phyloP scores from a whole-genome alignment of 1,140 invertebrate species.

The Chymomyza costata region DNA sequence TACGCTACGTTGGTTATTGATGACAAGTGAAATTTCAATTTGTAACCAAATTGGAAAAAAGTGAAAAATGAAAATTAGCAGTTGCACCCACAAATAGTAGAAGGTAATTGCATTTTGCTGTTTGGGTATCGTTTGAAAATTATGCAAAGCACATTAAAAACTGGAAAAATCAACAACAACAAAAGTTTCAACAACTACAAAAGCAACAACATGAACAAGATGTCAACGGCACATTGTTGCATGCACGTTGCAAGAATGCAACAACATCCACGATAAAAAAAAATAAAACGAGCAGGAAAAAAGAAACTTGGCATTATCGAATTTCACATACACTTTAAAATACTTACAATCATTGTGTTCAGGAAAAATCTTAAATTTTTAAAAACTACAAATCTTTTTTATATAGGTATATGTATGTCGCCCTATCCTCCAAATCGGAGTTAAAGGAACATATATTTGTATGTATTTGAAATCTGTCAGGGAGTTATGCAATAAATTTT shows the following conservation, averaged over 20 bases:
- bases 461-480: too few relatives aligned
- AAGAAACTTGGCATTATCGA: too few relatives aligned
- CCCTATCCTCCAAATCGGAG: too few relatives aligned
- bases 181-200: conserved; percentile 9
- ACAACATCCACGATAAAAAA: conserved; percentile 26
- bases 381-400: too few relatives aligned
- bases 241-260: conserved; percentile 17
- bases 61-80: conserved; percentile 41
- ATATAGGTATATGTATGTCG: too few relatives aligned
- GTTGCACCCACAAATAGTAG: conserved; percentile 34
- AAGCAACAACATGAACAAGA: conserved; percentile 41
- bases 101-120: conserved; percentile 55
- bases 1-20: conserved; percentile 36
- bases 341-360: too few relatives aligned
- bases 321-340: too few relatives aligned
- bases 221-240: conserved; percentile 55
- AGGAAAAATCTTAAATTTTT: too few relatives aligned
- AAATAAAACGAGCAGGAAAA: conserved; percentile 4
- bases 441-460: too few relatives aligned
- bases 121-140: conserved; percentile 43
- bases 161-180: conserved; percentile 45
- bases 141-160: conserved; percentile 63
- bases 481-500: too few relatives aligned
- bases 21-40: conserved; percentile 62
- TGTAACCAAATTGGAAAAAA: too few relatives aligned